Evolutionary conservation across 2,113 vertebrate species (phyloP), one percentile per base, ranked within the genome.

Genomic region (Sapayoa aenigma): DNA sequence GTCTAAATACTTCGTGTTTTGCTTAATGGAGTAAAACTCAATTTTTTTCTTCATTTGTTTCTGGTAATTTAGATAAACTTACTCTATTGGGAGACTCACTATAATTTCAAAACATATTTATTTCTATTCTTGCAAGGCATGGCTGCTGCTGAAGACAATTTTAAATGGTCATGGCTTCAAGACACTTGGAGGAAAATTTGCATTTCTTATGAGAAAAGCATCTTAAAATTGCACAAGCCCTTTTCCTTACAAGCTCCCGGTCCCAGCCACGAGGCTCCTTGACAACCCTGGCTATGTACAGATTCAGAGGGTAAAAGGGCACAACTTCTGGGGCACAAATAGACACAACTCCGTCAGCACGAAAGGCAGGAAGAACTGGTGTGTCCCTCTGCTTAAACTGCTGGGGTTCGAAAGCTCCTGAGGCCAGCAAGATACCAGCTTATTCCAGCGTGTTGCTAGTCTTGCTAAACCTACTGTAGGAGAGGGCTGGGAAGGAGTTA

Each of bases 71-170:
- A 67, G 22, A 63, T 46, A 81, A 65, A 80, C 35, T 46, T 63
- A 24, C 23, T 77, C 27, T 65, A 33, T 37, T 28, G 25, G 27
- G 22, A 67, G 13, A 73, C 4, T 8, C 4, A 11, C 20, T 66
- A 41, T 35, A 35, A 80, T 55, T 86, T 68, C 92, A 72, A 75
- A 93, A 91, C 28, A 42, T 35, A 50, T n/a, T 41, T 58, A 27
- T 58, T 88, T 86, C 85, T 95, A 65, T 97, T 92, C 90, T 97
- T 95, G 90, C 93, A 96, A 97, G 92, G 92, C 90, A 94, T 68
- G 84, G 78, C 83, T 96, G 92, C 89, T 90, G 91, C 80, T 59
- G 90, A 1, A 81, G 93, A 78, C 88, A 89, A 96, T 85, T 95
- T 94, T 87, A 87, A 90, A 90, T 18, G 19, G 55, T 86, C 89